Evolutionary conservation across 2,888 invertebrate genomes (phyloP).

Genomic region (Dexiosoma caninum): DNA sequence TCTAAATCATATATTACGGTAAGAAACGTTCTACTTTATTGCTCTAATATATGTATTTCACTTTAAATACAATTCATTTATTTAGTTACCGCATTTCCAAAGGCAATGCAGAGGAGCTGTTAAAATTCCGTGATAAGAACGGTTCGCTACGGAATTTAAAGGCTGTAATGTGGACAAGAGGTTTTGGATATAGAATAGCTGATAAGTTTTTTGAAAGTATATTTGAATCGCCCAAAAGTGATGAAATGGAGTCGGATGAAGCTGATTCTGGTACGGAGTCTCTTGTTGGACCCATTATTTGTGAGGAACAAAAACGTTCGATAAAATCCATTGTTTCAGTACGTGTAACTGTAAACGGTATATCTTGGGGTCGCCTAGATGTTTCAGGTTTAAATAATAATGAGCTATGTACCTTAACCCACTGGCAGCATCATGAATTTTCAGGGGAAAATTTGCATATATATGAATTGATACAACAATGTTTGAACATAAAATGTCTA

Average conservation of each 20-base stretch:
- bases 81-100: slow-evolving; percentile 81
- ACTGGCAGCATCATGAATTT: slow-evolving; percentile 81
- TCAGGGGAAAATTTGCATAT: slow-evolving; percentile 80
- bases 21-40: not conserved
- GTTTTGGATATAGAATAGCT: slow-evolving; percentile 80
- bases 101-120: slow-evolving; percentile 79
- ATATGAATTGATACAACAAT: slow-evolving; percentile 81
- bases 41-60: not conserved
- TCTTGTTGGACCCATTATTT: slow-evolving; percentile 69
- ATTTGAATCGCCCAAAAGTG: slow-evolving; percentile 67
- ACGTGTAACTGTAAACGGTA: slow-evolving; percentile 80
- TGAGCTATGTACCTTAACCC: slow-evolving; percentile 77
- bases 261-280: slow-evolving; percentile 61
- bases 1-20: slow-evolving; percentile 67
- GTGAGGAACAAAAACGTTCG: slow-evolving; percentile 70
- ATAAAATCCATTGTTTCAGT: slow-evolving; percentile 80
- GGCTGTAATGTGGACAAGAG: slow-evolving; percentile 81
- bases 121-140: slow-evolving; percentile 79
- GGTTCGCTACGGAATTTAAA: slow-evolving; percentile 80
- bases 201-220: slow-evolving; percentile 82
- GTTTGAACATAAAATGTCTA: slow-evolving; percentile 75
- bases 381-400: slow-evolving; percentile 66
- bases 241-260: slow-evolving; percentile 48
- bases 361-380: slow-evolving; percentile 82
- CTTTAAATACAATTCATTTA: not conserved